Percentiles rank a stretch among this genome's conserved stretches.
phyloP scores from a whole-genome alignment of 2,113 vertebrate genomes.

The Macroglossus sobrinus region DNA sequence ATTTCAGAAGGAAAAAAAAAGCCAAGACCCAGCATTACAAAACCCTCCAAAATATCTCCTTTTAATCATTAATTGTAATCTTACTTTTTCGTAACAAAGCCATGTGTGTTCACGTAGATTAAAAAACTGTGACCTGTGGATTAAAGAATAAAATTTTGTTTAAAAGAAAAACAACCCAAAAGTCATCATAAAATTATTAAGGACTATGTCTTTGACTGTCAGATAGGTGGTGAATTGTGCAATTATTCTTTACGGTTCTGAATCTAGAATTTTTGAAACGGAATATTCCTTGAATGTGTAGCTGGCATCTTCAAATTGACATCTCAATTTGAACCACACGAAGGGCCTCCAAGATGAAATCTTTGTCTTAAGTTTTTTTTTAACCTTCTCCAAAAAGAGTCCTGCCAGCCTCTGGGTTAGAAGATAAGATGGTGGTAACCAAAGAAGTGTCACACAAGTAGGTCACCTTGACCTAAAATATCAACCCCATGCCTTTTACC shows the following conservation, averaged over 20 bases:
- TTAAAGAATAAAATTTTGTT: constrained; percentile 51
- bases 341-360: not conserved
- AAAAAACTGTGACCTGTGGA: constrained; percentile 61
- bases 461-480: not conserved
- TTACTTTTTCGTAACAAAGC: constrained; percentile 92
- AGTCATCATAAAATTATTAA: not conserved
- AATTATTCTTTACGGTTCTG: not conserved
- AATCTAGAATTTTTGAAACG: constrained; percentile 1
- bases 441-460: not conserved
- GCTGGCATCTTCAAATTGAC: not conserved
- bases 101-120: constrained; percentile 84
- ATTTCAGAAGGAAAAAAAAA: not conserved
- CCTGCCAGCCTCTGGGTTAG: not conserved
- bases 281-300: not conserved
- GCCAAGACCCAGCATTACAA: not conserved
- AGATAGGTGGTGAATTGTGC: not conserved
- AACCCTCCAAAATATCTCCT: not conserved
- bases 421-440: not conserved
- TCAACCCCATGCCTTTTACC: not conserved
- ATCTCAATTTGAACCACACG: not conserved
- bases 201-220: not conserved
- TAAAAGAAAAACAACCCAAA: not conserved
- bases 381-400: not conserved
- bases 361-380: not conserved
- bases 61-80: constrained; percentile 54